Base-by-base conservation (phyloP, 2,888 invertebrate genomes). In the Griposia aprilina region DNA sequence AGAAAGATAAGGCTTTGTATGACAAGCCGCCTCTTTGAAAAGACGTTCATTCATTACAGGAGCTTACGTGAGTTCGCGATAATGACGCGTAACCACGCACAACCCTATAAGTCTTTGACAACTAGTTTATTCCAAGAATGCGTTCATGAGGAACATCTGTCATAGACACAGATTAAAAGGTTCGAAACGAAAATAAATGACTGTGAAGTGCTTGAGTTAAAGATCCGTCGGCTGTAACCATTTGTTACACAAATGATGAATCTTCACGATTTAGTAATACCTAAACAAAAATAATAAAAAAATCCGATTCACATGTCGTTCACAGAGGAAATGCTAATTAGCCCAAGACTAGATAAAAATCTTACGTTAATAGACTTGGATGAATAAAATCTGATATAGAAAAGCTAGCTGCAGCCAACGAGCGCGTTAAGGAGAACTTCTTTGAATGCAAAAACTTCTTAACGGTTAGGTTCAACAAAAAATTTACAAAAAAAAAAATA, bases 381-480 rank as follows among this genome's bases (percentile, higher is more conserved):
- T 82, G 63, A 80, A 80, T 81, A 82, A 81, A 85, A 48, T 76
- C 70, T 59, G 63, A 80, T 78, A 59, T 45, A 76, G 50, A 88
- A 82, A 89, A 88, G 85, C 76, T 75, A 60, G 60, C 59, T 81
- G 30, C 74, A 79, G 74, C n/a, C 70, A 82, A 72, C 74, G 62
- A 86, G 77, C 62, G 74, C 36, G 63, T 77, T 76, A 72, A 36
- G 69, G 74, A 72, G 52, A 73, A 70, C 67, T 77, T 88, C 65
- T 74, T 81, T 65, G 36, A 55, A 59, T 74, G 57, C 75, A 80
- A 88, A 85, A 83, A 74, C 17, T 68, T 74, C 74, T 60, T 59
- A 80, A 86, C 87, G 78, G 88, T 83, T 74, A 83, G 73, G 52
- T 73, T 81, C 60, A 78, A 67, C 73, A 80, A 80, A 74, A 82